Evolutionary conservation across 2,888 invertebrate species (phyloP), one percentile per base, ranked within the genome.

Genomic region (Epinotia demarniana): DNA sequence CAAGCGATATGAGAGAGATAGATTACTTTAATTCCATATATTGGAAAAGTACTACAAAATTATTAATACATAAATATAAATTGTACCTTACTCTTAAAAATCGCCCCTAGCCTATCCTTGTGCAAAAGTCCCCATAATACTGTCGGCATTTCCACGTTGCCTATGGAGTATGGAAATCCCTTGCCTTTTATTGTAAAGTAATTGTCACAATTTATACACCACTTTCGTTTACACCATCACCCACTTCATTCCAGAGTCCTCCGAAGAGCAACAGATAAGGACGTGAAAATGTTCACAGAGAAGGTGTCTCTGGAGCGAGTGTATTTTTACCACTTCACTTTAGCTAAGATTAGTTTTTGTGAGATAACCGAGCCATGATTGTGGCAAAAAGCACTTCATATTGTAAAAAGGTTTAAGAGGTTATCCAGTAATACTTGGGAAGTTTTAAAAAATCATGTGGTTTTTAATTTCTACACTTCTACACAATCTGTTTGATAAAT

Each of bases 211-310:
- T n/a, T 23, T 11, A 3, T 23, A 27, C 39, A 60, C 55, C 33
- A 39, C 62, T 46, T 67, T 68, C 27, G 49, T 23, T 68, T 69
- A 57, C 18, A 58, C 23, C 73, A 33, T 68, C 23, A 8, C 19
- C 74, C 69, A 74, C 64, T 74, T 75, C 60, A 71, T 55, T n/a
- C 64, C 57, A 19, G 8, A 70, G 19, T 49, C 57, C 13, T 60
- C 75, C 68, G 73, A 77, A 78, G 75, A 80, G 77, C 57, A 77
- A 18, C 39, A 78, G 89, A 88, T 89, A 89, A 87, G 82, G 76
- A 83, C 84, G 87, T 87, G 88, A 88, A 89, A 89, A 87, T 85
- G 87, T 90, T 89, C 89, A 90, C 90, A 84, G 86, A 81, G 82
- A 82, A 89, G 88, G 88, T 89, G 89, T 87, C 85, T 85, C 84